A percentile compares a stretch with the other conserved stretches of the same genome.
Conservation (phyloP, 2,888 invertebrate genomes). For the Bugula neritina region DNA sequence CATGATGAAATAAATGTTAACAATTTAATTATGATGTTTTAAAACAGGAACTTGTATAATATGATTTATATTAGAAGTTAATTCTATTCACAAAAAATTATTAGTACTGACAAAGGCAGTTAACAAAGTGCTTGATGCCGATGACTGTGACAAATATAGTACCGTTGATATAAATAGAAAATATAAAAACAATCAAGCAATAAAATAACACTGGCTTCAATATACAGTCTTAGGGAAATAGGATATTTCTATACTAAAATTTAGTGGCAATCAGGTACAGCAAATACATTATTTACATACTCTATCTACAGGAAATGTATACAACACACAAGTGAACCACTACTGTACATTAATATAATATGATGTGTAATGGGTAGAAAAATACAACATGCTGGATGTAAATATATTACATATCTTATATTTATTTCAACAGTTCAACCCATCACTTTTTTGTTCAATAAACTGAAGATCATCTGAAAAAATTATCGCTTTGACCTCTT, state of each 20-base stretch:
- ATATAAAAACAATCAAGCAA: background rate
- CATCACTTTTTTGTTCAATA: background rate
- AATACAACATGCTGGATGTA: constrained; percentile 12
- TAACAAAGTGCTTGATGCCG: background rate
- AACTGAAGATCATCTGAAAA: background rate
- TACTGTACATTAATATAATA: constrained; percentile 14
- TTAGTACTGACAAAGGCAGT: background rate
- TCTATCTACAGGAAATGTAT: constrained; percentile 23
- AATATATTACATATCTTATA: background rate
- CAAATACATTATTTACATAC: constrained; percentile 26
- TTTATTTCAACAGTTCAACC: too few species aligned
- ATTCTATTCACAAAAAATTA: background rate
- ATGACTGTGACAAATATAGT: background rate
- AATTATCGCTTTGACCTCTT: constrained; percentile 11
- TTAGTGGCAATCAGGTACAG: background rate
- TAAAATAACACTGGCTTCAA: background rate
- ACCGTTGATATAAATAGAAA: constrained; percentile 12
- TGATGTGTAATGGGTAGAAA: background rate
- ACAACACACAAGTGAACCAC: background rate
- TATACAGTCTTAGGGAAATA: too few species aligned
- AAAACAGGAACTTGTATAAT: background rate
- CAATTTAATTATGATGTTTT: too few species aligned
- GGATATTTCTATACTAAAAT: background rate
- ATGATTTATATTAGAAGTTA: background rate
- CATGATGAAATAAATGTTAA: too few species aligned